phyloP scores from a whole-genome alignment of 2,888 invertebrate genomes.

The Anoplius nigerrimus region DNA sequence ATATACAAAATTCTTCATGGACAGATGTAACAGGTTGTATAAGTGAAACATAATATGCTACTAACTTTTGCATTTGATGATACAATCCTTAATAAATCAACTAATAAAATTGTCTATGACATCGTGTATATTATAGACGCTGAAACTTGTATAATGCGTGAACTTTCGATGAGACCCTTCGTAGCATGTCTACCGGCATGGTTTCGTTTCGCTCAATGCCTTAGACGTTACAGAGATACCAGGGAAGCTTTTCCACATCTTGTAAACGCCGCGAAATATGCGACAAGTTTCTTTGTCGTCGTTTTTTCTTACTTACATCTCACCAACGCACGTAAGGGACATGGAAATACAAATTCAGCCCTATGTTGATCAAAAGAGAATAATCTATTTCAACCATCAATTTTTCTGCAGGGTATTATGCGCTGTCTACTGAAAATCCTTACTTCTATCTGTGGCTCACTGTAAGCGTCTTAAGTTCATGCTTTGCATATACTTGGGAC shows the following conservation, averaged over 20 bases:
- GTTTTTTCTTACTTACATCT: slow-evolving; percentile 86
- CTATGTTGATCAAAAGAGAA: no score
- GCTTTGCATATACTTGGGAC: slow-evolving; percentile 98
- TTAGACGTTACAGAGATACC: slow-evolving; percentile 95
- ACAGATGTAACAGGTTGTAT: slow-evolving; percentile 74
- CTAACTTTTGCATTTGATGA: not conserved
- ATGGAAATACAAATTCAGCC: no score
- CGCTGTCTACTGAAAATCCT: slow-evolving; percentile 81
- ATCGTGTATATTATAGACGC: slow-evolving; percentile 70
- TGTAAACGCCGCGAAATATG: slow-evolving; percentile 98
- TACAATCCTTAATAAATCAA: not conserved
- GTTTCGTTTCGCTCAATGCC: slow-evolving; percentile 98
- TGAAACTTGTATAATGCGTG: slow-evolving; percentile 74
- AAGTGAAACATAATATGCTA: not conserved
- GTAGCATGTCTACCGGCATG: slow-evolving; percentile 96
- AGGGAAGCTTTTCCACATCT: slow-evolving; percentile 96
- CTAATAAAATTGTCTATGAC: not conserved
- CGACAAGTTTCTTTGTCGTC: slow-evolving; percentile 97
- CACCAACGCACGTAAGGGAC: slow-evolving; percentile 80
- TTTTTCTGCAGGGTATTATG: slow-evolving; percentile 74
- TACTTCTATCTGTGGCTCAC: slow-evolving; percentile 94
- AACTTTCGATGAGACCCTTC: slow-evolving; percentile 80
- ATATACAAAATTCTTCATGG: slow-evolving; percentile 81
- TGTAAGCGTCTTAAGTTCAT: slow-evolving; percentile 89
- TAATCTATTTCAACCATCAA: not conserved